Base-by-base conservation (phyloP, 2,888 invertebrate species). In the Coleophora deauratella region DNA sequence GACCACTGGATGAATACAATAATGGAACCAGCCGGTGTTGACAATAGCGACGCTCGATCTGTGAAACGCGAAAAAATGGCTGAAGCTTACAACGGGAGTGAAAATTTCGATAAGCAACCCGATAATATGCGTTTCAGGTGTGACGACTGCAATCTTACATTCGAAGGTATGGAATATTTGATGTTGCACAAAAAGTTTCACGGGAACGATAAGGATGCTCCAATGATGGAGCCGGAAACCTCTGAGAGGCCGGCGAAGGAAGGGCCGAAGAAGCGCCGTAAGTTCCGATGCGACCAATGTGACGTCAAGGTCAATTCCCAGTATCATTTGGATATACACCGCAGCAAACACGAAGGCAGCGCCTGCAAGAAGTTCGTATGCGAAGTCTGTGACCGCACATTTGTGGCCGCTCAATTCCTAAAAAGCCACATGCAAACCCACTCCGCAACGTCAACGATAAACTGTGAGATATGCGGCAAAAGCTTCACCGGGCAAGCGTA, bases 401-500 rank as follows among this genome's bases (percentile, higher is more conserved):
- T 85, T 42, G 81, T 85, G 0, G 85, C 85, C 0, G 82, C 85
- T 1, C 85, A 85, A 58, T 85, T 85, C 54, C 53, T 85, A 1
- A 85, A 85, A 53, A 80, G 80, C 38, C 85, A 85, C 54, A 85
- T 85, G 85, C 84, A 84, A 48, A 82, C 80, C 0, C 85, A 85
- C 42, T 85, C 85, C 0, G 55, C 67, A 0, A 72, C 72, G 0
- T 81, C 78, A 40, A 84, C 81, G 0, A 85, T 85, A 9, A 81
- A 80, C 47, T 85, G 85, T 47, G 85, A 85, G 49, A 81, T 85
- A 9, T 85, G 85, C 45, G 66, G 52, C 45, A 84, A 84, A 52
- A 79, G 66, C 35, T 85, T 85, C 47, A 85, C 85, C 0, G 85
- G 85, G 0, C 85, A 85, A 57, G 85, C 85, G 0, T 85, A 85